phyloP scores from a whole-genome alignment of 2,888 invertebrate genomes.

The Limnephilus marmoratus region DNA sequence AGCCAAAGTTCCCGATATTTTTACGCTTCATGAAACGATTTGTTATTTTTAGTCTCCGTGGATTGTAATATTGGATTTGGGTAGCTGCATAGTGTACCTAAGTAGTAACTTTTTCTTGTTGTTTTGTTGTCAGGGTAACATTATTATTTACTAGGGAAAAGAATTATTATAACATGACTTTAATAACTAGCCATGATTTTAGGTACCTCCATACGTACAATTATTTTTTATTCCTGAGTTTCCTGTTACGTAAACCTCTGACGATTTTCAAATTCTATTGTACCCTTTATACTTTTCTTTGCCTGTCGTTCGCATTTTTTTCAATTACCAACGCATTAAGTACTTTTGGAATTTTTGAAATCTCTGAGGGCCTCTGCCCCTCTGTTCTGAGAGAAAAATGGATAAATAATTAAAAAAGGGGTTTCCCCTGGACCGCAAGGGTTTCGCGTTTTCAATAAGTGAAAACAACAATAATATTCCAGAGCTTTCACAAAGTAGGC shows the following conservation, averaged over 20 bases:
- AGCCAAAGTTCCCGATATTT: too few species aligned
- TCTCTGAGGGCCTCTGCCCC: constrained; percentile 35
- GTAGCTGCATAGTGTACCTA: too few species aligned
- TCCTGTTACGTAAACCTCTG: neutral
- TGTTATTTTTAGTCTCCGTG: too few species aligned
- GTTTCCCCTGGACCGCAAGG: constrained; percentile 22
- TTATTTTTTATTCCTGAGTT: neutral
- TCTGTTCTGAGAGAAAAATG: constrained; percentile 47
- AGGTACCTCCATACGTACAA: neutral
- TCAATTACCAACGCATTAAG: constrained; percentile 40
- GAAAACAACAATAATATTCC: constrained; percentile 14
- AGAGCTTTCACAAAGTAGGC: neutral
- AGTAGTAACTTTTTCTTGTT: too few species aligned
- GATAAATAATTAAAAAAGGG: constrained; percentile 46
- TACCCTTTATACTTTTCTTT: constrained; percentile 45
- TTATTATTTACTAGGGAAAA: too few species aligned
- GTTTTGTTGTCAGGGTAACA: too few species aligned
- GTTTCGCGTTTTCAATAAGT: constrained; percentile 38
- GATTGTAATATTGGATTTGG: too few species aligned
- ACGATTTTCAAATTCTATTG: constrained; percentile 24
- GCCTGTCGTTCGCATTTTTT: constrained; percentile 54
- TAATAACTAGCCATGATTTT: too few species aligned
- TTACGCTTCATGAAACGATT: too few species aligned
- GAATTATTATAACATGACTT: too few species aligned
- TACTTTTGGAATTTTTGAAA: constrained; percentile 32